Conservation (phyloP, 1,140 invertebrate genomes). For the Drosophila bocqueti region DNA sequence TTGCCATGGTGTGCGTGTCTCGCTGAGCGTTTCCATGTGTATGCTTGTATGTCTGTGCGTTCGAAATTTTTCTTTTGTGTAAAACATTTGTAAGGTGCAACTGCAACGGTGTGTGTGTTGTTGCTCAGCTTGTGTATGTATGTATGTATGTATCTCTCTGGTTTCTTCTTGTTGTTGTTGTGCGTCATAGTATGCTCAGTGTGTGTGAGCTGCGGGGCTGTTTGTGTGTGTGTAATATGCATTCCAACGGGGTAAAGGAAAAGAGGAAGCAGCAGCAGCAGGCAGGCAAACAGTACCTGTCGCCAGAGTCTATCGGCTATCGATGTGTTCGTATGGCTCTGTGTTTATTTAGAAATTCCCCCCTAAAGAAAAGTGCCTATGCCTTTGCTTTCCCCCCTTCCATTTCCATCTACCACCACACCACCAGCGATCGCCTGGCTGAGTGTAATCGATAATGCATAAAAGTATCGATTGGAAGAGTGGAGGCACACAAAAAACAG, state of each 20-base stretch:
- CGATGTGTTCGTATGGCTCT: slow-evolving; percentile 16
- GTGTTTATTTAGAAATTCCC: slow-evolving; percentile 48
- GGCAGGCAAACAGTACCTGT: slow-evolving; percentile 34
- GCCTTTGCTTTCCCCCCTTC: slow-evolving; percentile 3
- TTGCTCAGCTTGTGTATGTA: slow-evolving; percentile 19
- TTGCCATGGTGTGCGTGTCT: slow-evolving; percentile 34
- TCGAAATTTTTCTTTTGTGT: slow-evolving; percentile 73
- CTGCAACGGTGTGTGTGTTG: slow-evolving; percentile 56
- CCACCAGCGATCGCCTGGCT: slow-evolving; percentile 10
- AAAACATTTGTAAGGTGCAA: slow-evolving; percentile 81
- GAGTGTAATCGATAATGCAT: slow-evolving; percentile 44
- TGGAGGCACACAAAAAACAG: neutral
- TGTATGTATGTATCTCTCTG: slow-evolving; percentile 46
- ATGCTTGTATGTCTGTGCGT: slow-evolving; percentile 23
- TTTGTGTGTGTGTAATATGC: slow-evolving; percentile 69
- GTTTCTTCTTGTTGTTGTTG: slow-evolving; percentile 45
- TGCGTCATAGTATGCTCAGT: slow-evolving; percentile 47
- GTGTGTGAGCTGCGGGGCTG: slow-evolving; percentile 9
- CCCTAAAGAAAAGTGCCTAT: slow-evolving; percentile 1
- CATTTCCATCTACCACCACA: neutral
- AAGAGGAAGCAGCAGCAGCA: slow-evolving; percentile 27
- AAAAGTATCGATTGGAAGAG: slow-evolving; percentile 30
- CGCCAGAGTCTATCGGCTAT: slow-evolving; percentile 60
- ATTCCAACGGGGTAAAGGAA: slow-evolving; percentile 78
- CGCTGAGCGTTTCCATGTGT: slow-evolving; percentile 29